Conservation (phyloP, 2,113 vertebrate species). For the Xerus inauris region DNA sequence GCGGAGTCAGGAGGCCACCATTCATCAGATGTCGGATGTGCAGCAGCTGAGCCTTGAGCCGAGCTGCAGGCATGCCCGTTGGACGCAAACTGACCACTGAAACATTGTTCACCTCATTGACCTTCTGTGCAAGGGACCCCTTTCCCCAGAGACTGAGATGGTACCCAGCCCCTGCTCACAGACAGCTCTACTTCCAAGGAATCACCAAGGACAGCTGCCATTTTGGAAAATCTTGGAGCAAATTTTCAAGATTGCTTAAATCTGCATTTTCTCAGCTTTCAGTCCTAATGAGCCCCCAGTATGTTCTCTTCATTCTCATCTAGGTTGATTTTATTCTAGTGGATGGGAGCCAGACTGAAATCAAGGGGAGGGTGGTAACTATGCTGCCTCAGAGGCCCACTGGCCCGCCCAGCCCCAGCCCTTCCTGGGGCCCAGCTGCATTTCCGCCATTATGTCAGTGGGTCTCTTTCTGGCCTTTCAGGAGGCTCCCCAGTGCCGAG, state of each 20-base stretch:
- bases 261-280: background rate
- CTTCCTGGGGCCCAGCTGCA: accelerated
- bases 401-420: background rate
- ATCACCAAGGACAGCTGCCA: background rate
- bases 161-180: background rate
- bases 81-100: background rate
- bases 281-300: background rate
- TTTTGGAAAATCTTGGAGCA: too few relatives aligned
- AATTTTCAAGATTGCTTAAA: background rate
- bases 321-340: background rate
- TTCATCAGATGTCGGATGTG: background rate
- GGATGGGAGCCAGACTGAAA: background rate
- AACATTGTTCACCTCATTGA: background rate
- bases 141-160: background rate
- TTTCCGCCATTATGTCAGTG: accelerated
- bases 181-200: background rate
- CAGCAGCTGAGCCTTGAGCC: background rate
- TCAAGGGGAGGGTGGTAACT: accelerated
- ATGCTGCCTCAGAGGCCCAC: accelerated
- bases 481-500: accelerated
- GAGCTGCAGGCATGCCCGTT: background rate
- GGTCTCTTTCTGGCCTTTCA: accelerated
- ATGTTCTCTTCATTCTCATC: background rate
- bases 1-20: background rate
- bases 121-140: too few relatives aligned